Evolutionary conservation across 2,113 vertebrate species (phyloP), one percentile per base, ranked within the genome.

Genomic region (Lamprologus ornatipinnis): DNA sequence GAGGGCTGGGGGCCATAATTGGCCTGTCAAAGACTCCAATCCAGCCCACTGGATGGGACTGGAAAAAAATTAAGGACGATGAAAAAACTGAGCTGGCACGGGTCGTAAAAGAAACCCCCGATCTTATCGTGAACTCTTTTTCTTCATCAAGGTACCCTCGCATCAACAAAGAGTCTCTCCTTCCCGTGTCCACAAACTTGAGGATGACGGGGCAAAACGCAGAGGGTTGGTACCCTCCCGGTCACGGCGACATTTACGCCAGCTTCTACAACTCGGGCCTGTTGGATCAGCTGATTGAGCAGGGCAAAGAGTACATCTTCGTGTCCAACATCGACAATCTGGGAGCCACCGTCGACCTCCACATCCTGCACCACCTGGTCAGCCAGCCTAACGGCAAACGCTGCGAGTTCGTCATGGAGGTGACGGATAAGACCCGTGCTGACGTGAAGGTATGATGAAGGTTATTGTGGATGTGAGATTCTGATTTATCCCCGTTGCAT

Each of bases 281-380:
- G 93, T 94, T 99, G 82, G 97, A 98, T 84, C 97, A 96, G 91
- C 97, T 99, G 37, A 97, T 99, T 1, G 93, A 85, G 21, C 96
- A 99, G 91, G 98, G 98, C 82, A 99, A 99, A 91, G 99, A 99
- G 88, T 99, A 99, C 92, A 98, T 99, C 95, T 99, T 99, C 83
- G 98, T 99, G 91, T 99, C 99, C 90, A 99, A 99, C 94, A 99
- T 99, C 78, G 99, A 99, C 95, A 99, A 99, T 93, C 96, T 99
- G 96, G 99, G 99, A 4, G 99, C 99, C 94, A 99, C 99, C 1
- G 98, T 99, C 58, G 99, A 99, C 96, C 97, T 99, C 86, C 97
- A 98, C 95, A 99, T 99, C 95, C 97, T 99, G 90, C 97, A 98
- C 93, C 98, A 99, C 92, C 97, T 99, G 83, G 97, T 98, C 97